These are phyloP conservation scores for Diachasma alloeum DNA, from an alignment of 1,140 invertebrate genomes.

Conservation along the genomic window DNA sequence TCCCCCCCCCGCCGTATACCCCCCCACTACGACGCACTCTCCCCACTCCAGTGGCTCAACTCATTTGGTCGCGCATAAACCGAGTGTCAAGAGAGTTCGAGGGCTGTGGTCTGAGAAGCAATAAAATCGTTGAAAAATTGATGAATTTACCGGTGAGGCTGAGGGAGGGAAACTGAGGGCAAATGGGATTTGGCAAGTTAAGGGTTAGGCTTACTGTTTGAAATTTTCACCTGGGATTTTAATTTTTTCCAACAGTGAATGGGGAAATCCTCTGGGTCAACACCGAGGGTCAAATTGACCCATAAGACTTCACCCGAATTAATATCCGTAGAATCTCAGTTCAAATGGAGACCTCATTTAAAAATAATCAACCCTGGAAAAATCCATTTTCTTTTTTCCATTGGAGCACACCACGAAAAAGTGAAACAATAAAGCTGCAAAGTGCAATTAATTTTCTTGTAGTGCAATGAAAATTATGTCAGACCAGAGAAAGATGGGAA, in stretches of 20 bases:
- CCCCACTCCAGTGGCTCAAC: background rate
- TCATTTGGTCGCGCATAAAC: constrained; percentile 31
- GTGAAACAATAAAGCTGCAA: background rate
- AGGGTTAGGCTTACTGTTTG: too few relatives aligned
- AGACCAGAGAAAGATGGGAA: background rate
- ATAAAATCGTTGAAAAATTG: constrained; percentile 17
- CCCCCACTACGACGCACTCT: background rate
- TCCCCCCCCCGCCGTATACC: background rate
- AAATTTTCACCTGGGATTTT: too few relatives aligned
- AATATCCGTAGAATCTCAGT: too few relatives aligned
- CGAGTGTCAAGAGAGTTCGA: constrained; percentile 26
- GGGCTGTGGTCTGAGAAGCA: background rate
- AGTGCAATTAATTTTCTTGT: background rate
- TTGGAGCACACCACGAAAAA: background rate
- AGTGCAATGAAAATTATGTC: background rate
- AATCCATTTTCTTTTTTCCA: background rate
- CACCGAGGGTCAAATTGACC: too few relatives aligned
- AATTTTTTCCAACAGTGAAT: too few relatives aligned
- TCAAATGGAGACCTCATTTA: too few relatives aligned
- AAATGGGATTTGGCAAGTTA: too few relatives aligned
- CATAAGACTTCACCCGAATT: too few relatives aligned
- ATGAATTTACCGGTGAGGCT: too few relatives aligned
- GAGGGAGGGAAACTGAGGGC: too few relatives aligned
- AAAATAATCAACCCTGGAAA: too few relatives aligned
- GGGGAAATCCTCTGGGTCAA: too few relatives aligned